phyloP scores from a whole-genome alignment of 2,113 vertebrate genomes.

The Hydrolagus affinis region DNA sequence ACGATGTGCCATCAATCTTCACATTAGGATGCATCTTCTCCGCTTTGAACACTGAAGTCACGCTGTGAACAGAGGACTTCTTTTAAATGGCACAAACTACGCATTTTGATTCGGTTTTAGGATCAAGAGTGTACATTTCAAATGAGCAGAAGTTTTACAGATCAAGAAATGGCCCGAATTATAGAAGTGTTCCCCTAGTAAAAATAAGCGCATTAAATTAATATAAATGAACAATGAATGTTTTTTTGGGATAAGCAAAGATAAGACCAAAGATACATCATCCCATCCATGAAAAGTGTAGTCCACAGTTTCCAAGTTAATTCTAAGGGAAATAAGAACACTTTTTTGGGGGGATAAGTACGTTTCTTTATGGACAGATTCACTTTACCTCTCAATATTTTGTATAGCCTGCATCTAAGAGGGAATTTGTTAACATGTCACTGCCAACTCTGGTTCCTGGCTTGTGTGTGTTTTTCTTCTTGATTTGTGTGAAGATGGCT shows the following conservation, averaged over 20 bases:
- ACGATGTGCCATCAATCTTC: constrained; percentile 76
- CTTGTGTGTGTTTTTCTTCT: too few species aligned
- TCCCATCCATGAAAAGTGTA: background rate
- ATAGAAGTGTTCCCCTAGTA: background rate
- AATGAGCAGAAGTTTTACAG: background rate
- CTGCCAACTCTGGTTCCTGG: too few species aligned
- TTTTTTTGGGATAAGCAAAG: background rate
- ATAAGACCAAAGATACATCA: background rate
- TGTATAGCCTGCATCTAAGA: too few species aligned
- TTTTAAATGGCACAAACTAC: background rate
- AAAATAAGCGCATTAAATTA: background rate
- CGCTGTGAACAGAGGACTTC: constrained; percentile 49
- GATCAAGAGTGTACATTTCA: background rate
- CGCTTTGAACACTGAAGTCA: constrained; percentile 83
- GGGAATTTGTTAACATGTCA: too few species aligned
- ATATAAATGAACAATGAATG: too few species aligned
- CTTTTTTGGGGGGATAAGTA: too few species aligned
- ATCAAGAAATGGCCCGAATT: background rate
- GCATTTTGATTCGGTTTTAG: background rate
- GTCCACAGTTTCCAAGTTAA: background rate
- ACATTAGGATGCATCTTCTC: constrained; percentile 79
- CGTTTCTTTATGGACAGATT: too few species aligned
- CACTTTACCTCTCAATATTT: too few species aligned
- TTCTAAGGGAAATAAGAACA: too few species aligned
- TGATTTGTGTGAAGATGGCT: too few species aligned